Base-by-base conservation (phyloP, 2,113 vertebrate species). In the Coracopsis vasa region DNA sequence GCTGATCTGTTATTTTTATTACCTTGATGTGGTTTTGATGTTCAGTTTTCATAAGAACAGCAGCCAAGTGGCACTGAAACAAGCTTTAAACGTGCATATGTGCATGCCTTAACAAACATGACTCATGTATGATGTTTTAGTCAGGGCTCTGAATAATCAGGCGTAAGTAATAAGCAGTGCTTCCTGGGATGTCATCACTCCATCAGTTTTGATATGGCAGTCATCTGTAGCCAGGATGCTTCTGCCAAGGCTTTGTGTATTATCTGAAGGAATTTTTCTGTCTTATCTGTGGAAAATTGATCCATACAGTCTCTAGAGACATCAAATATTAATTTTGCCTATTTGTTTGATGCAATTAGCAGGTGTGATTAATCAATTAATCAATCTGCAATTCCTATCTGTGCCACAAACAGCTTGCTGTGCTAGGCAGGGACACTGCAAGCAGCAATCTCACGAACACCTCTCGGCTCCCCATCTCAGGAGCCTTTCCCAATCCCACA, bases 321-420 rank as follows among this genome's bases (percentile, higher is more conserved):
- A 94, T 97, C 78, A 88, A 95, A 87, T 92, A 93, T 95, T 95
- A 94, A 56, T 95, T 94, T 94, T 96, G 84, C 86, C 95, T 96
- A 92, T 94, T 96, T n/a, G 21, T 82, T 95, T 17, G 2, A 65
- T 75, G 91, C 91, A 89, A 95, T 96, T 92, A 97, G 96, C 89
- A 97, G 94, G 81, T 91, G 91, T 95, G 96, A 97, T 94, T 96
- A 95, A 97, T 96, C 91, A 82, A 72, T 95, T 95, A 96, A 97
- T 96, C 97, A 92, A 94, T 92, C 90, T 90, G 90, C 1, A 53
- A 97, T 90, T 83, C 77, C 90, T 95, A 88, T 79, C n/a, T 88
- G 80, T 42, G 87, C 91, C 5, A 3, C 81, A 53, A 86, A 71
- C 20, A 27, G 80, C 88, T 58, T 54, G 39, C 69, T 77, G 25